Base-by-base conservation (phyloP, 2,888 invertebrate genomes). In the Trissolcus brochymenae region DNA sequence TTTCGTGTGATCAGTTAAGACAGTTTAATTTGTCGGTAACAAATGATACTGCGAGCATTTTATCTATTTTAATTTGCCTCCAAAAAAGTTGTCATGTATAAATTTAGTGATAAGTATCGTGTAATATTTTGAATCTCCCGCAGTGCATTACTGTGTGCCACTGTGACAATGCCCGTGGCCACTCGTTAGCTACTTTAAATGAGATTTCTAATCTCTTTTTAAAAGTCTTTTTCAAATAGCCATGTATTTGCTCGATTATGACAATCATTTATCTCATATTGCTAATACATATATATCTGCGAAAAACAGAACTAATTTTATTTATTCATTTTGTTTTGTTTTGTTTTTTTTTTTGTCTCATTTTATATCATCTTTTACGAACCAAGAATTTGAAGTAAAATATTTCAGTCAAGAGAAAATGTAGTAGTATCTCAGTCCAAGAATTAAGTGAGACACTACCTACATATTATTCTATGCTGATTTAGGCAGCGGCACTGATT, bases 151-250 rank as follows among this genome's bases (percentile, higher is more conserved):
- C 40, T 53, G 40, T 19, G 13, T 46, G 14, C 50, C 21, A n/a
- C 46, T 46, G 57, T 59, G 54, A 43, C 54, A 66, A 16, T 46
- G 76, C 76, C 76, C 16, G 56, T 35, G 62, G 76, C 65, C 51
- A 76, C 56, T 76, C 76, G 76, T 76, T 71, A 70, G 71, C 71
- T 66, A 70, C 71, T 71, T 66, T 66, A 66, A 76, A 76, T 71
- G 70, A 76, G 76, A 71, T 76, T 76, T 66, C 60, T 76, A 76
- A 71, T 71, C 71, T 71, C 71, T 65, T 53, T 57, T 56, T 55
- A 19, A 70, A 75, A 76, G 49, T 70, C 43, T 13, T 40, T 40
- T 43, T 59, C 49, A 74, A 21, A 46, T 53, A 4, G 16, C 40
- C 54, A 16, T 19, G 62, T 51, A n/a, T 50, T 51, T 16, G 51